Evolutionary conservation across 2,797 vertebrate genomes (phyloP).

Genomic region (Eleutherodactylus coqui): DNA sequence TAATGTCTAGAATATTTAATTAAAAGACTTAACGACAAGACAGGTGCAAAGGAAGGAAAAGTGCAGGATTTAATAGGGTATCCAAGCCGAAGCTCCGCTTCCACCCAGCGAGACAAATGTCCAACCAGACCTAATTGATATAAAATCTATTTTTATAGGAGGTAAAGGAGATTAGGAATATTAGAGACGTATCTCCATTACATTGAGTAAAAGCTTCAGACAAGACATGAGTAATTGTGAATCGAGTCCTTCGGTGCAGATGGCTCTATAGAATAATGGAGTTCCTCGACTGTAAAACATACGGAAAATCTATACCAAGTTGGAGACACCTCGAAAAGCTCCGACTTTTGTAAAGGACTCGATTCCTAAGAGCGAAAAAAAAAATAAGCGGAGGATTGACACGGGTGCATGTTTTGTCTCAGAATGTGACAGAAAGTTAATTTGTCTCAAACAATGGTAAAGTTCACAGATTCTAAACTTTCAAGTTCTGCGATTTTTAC

Average conservation of each 20-base stretch:
- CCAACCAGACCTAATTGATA: constrained; percentile 53
- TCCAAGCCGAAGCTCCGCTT: constrained; percentile 16
- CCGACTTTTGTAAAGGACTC: constrained; percentile 39
- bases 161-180: constrained; percentile 56
- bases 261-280: constrained; percentile 22
- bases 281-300: background rate
- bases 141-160: constrained; percentile 61
- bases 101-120: constrained; percentile 41
- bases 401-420: constrained; percentile 30
- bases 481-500: constrained; percentile 28
- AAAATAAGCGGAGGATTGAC: constrained; percentile 35
- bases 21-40: constrained; percentile 59
- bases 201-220: constrained; percentile 36
- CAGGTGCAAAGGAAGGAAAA: constrained; percentile 60
- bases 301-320: constrained; percentile 8
- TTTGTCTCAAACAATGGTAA: constrained; percentile 39
- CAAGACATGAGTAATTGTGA: constrained; percentile 37
- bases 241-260: background rate
- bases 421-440: constrained; percentile 31
- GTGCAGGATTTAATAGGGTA: constrained; percentile 53
- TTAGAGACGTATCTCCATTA: constrained; percentile 47
- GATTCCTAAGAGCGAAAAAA: constrained; percentile 23
- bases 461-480: constrained; percentile 40
- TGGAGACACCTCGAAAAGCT: constrained; percentile 30
- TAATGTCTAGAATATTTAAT: constrained; percentile 65